A percentile compares a stretch with the other conserved stretches of the same genome.
Evolutionary conservation across 2,888 invertebrate species (phyloP).

Genomic region (Acleris emargana): DNA sequence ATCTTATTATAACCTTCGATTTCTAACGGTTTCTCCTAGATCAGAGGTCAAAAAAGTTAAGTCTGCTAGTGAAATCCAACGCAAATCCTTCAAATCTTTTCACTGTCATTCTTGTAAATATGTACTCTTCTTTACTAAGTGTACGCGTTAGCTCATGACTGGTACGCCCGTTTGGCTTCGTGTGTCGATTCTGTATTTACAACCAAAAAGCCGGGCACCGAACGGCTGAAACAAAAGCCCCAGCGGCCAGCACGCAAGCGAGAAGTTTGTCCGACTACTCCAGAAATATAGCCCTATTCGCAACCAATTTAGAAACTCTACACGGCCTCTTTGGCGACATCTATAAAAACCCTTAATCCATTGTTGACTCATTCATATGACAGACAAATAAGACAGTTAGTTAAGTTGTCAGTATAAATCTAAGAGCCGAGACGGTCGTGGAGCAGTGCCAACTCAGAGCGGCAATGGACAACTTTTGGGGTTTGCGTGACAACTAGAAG

Average conservation of each 20-base stretch:
- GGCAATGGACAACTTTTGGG: slow-evolving; percentile 6
- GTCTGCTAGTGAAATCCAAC: no score
- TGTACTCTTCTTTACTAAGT: no score
- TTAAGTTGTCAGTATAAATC: slow-evolving; percentile 42
- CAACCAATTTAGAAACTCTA: background rate
- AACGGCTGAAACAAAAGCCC: no score
- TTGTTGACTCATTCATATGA: slow-evolving; percentile 43
- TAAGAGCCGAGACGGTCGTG: slow-evolving; percentile 22
- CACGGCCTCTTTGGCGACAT: slow-evolving; percentile 5
- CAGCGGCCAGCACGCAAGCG: background rate
- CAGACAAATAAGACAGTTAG: slow-evolving; percentile 40
- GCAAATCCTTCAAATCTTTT: no score
- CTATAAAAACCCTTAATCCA: slow-evolving; percentile 20
- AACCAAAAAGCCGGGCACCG: no score
- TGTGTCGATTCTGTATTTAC: no score
- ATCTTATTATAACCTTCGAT: no score
- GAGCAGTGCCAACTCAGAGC: slow-evolving; percentile 27
- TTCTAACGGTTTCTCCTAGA: no score
- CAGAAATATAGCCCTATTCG: background rate
- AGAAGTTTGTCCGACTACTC: background rate
- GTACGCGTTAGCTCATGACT: no score
- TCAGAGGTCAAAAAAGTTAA: no score
- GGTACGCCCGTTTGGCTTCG: no score
- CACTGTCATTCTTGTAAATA: no score
- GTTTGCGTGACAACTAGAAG: slow-evolving; percentile 5